Evolutionary conservation across 2,113 vertebrate species (phyloP).

Genomic region (Procavia capensis): DNA sequence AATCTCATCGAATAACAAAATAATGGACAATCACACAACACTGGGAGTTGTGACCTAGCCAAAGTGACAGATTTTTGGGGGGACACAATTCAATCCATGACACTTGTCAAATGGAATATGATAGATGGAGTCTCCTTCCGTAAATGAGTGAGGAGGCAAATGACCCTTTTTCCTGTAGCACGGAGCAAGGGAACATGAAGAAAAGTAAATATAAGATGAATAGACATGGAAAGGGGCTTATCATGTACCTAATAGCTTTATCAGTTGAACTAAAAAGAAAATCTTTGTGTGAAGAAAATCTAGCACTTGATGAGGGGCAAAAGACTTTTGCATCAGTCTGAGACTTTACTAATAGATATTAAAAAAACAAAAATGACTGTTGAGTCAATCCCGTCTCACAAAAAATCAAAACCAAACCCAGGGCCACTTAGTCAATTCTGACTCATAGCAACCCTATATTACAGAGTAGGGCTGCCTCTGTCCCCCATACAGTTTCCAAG

Average conservation of each 20-base stretch:
- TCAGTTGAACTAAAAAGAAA: conserved; percentile 7
- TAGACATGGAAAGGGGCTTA: background rate
- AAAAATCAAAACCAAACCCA: no score
- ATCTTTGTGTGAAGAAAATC: background rate
- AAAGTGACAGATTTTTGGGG: no score
- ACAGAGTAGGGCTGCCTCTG: no score
- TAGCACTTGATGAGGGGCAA: background rate
- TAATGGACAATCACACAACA: no score
- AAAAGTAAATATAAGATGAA: conserved; percentile 9
- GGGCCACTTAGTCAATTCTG: no score
- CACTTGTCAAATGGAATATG: background rate
- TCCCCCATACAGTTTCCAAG: no score
- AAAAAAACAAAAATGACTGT: no score
- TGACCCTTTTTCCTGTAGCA: background rate
- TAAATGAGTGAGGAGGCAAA: background rate
- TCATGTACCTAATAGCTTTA: background rate
- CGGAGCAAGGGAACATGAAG: background rate
- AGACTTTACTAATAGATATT: background rate
- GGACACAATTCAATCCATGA: no score
- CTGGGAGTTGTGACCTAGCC: no score
- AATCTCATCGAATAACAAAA: no score
- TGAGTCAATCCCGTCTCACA: no score
- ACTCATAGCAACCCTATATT: no score
- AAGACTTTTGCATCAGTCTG: background rate
- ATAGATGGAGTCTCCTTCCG: background rate